Conservation (phyloP, 2,797 vertebrate species). For the Orestias chungarensis region DNA sequence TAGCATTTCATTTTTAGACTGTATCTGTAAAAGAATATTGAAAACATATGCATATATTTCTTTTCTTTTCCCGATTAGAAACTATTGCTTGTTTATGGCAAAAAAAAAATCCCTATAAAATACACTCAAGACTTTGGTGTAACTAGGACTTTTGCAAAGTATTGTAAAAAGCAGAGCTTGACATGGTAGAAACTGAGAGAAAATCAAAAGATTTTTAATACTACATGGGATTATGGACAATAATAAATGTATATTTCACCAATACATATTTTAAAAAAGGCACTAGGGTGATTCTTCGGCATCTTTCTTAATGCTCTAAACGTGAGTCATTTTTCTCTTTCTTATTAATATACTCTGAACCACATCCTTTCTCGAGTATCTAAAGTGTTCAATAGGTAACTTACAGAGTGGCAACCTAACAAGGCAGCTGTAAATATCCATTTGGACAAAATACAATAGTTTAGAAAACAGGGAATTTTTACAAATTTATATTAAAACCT, state of each 20-base stretch:
- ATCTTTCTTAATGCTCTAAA: not conserved
- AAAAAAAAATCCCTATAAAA: not conserved
- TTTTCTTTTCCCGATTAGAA: not conserved
- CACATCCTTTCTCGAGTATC: not conserved
- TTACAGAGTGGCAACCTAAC: conserved; percentile 32
- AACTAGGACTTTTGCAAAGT: not conserved
- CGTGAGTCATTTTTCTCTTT: conserved; percentile 12
- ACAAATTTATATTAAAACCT: not conserved
- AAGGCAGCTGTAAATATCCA: conserved; percentile 65
- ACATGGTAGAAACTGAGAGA: conserved; percentile 10
- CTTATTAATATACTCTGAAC: not conserved
- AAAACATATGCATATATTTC: not conserved
- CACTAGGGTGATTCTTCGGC: conserved; percentile 34
- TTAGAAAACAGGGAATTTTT: not conserved
- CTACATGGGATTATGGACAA: conserved; percentile 11
- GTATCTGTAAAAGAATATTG: not conserved
- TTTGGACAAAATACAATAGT: conserved; percentile 5
- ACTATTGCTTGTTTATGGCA: not conserved
- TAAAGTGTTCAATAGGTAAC: not conserved
- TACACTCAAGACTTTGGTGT: not conserved
- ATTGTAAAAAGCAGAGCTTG: conserved; percentile 13
- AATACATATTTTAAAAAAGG: conserved; percentile 61
- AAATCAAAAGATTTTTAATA: not conserved
- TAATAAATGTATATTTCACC: conserved; percentile 11
- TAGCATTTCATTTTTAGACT: not conserved